These are phyloP conservation scores for Thamnaconus septentrionalis DNA, from an alignment of 2,113 vertebrate genomes.

Conservation along the genomic window DNA sequence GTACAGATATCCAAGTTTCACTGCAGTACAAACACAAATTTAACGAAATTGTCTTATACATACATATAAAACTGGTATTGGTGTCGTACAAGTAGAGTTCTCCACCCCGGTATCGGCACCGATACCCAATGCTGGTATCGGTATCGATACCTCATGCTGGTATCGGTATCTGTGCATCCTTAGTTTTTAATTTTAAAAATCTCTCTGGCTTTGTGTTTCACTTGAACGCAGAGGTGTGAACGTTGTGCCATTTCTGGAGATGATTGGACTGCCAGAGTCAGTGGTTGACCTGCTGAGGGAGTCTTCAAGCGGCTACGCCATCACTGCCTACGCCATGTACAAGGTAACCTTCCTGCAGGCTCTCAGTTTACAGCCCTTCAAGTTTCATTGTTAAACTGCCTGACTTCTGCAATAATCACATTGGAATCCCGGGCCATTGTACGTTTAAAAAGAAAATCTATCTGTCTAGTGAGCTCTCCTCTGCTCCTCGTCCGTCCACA, in stretches of 20 bases:
- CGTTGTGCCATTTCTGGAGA: conserved; percentile 87
- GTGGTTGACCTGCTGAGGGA: conserved; percentile 84
- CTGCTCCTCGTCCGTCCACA: conserved; percentile 54
- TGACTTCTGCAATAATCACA: background rate
- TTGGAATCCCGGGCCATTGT: background rate
- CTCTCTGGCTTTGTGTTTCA: background rate
- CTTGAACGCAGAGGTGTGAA: conserved; percentile 83
- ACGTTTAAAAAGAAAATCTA: background rate
- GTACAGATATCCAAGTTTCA: background rate
- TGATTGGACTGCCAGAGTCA: conserved; percentile 84
- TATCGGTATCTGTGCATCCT: too few relatives aligned
- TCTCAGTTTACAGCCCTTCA: background rate
- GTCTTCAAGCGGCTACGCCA: conserved; percentile 87
- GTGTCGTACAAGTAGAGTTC: too few relatives aligned
- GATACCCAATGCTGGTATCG: too few relatives aligned
- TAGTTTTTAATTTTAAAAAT: background rate
- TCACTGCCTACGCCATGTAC: conserved; percentile 94
- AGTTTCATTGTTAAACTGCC: background rate
- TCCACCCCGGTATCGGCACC: too few relatives aligned
- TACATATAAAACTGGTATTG: too few relatives aligned
- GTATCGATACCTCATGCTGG: too few relatives aligned
- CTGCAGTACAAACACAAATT: too few relatives aligned
- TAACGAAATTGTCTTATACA: too few relatives aligned
- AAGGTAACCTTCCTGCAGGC: conserved; percentile 80
- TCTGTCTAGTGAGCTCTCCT: background rate